Evolutionary conservation across 2,888 invertebrate genomes (phyloP), one percentile per base, ranked within the genome.

Genomic region (Agonum fuliginosum): DNA sequence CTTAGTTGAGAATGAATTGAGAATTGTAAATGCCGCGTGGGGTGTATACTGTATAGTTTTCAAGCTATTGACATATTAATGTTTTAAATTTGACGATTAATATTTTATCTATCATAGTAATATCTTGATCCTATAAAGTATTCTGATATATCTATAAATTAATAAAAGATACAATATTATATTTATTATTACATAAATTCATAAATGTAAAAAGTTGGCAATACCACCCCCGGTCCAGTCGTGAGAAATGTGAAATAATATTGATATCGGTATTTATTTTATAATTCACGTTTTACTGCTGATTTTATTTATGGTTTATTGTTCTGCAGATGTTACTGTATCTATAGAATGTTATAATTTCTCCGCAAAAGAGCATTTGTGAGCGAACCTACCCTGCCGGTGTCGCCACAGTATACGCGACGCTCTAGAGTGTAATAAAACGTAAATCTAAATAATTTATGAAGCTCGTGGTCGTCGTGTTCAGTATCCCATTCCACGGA

Each of bases 401-500:
- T 10, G 22, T 3, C 20, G 19, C 22, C 22, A 12, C n/a, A 54
- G 37, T 10, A 12, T 37, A 8, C 37, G 37, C 37, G 37, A 37
- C 37, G 8, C 37, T 37, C n/a, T 12, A 12, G 10, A 8, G 20
- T 17, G 62, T 62, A 58, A 73, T 73, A 73, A 73, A 73, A 73
- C 73, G 62, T 73, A 73, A 73, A 73, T 73, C 73, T 73, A 73
- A 62, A 73, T 73, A 73, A 73, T 73, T 73, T 73, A 73, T 73
- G 73, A 73, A 73, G 43, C 73, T 22, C 48, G 41, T 43, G 58
- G 62, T 73, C 24, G 41, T 27, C 58, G 24, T 73, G 73, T 73
- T 73, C 73, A 54, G 58, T 58, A 62, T 27, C 37, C 37, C 54
- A 58, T 58, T 73, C 73, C 51, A 37, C 30, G 62, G 73, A 41